Percentiles rank a stretch among this genome's conserved stretches.
These are phyloP conservation scores for Zosterops pallidus DNA, from an alignment of 2,113 vertebrate genomes.

Conservation along the genomic window DNA sequence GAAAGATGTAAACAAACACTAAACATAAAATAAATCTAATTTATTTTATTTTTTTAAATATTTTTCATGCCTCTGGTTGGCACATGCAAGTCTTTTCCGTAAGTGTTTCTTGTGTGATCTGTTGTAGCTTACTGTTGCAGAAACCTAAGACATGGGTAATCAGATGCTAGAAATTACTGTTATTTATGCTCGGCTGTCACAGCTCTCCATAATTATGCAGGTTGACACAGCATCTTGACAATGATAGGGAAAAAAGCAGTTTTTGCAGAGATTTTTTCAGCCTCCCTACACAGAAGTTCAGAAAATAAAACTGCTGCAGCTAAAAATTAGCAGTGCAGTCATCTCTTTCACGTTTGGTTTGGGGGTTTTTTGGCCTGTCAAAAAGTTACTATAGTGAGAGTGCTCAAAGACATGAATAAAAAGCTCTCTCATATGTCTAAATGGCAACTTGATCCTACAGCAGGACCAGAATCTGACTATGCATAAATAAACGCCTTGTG, in stretches of 20 bases:
- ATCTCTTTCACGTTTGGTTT: background rate
- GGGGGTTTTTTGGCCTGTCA: background rate
- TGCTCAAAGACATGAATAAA: background rate
- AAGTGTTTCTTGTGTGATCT: background rate
- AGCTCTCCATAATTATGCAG: constrained; percentile 35
- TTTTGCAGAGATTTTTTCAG: constrained; percentile 26
- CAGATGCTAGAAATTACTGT: constrained; percentile 36
- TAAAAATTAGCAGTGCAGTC: constrained; percentile 22
- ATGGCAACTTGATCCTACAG: background rate
- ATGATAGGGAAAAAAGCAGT: background rate
- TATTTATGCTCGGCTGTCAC: constrained; percentile 17
- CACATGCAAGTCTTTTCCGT: rapidly evolving
- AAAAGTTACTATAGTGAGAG: background rate
- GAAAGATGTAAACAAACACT: background rate
- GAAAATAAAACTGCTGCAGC: constrained; percentile 26
- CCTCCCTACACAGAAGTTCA: background rate
- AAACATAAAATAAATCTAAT: background rate
- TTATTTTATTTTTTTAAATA: background rate
- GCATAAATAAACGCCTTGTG: background rate
- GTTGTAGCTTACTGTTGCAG: background rate
- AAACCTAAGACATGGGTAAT: constrained; percentile 5
- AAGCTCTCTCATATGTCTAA: background rate
- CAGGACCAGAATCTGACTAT: background rate
- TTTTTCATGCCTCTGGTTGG: background rate
- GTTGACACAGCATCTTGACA: constrained; percentile 36